Conservation (phyloP, 2,797 vertebrate genomes). For the Melanotaenia pygmaea region DNA sequence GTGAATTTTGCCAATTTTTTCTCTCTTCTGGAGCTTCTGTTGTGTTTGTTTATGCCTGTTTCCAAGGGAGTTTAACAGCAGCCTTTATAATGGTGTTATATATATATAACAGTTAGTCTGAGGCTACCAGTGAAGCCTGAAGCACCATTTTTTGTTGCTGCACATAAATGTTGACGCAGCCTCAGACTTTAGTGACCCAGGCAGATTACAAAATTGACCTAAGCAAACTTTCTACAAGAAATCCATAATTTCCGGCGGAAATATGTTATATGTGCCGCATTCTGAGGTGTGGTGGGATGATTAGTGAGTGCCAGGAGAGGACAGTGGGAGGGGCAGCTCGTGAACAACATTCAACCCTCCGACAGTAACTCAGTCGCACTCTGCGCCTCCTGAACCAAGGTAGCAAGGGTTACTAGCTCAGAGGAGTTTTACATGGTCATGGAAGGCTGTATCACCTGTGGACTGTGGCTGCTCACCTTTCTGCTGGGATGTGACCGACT, state of each 20-base stretch:
- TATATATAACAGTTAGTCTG: slow-evolving; percentile 7
- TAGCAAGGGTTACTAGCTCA: slow-evolving; percentile 18
- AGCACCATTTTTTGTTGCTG: background rate
- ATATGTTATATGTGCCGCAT: background rate
- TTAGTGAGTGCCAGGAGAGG: slow-evolving; percentile 19
- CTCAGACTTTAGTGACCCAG: background rate
- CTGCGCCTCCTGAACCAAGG: slow-evolving; percentile 27
- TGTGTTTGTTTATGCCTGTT: slow-evolving; percentile 32
- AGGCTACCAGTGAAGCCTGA: background rate
- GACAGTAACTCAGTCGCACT: slow-evolving; percentile 27
- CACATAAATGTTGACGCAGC: slow-evolving; percentile 15
- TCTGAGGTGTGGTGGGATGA: slow-evolving; percentile 27
- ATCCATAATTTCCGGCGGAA: background rate
- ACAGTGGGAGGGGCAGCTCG: slow-evolving; percentile 63
- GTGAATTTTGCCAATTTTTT: slow-evolving; percentile 11
- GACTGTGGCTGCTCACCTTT: slow-evolving; percentile 56
- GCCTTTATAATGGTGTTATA: slow-evolving; percentile 26
- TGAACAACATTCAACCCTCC: slow-evolving; percentile 25
- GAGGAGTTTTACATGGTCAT: slow-evolving; percentile 28
- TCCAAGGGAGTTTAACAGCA: slow-evolving; percentile 28
- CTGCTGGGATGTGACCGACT: slow-evolving; percentile 51
- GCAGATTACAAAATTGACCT: slow-evolving; percentile 2
- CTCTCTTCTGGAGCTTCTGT: slow-evolving; percentile 11
- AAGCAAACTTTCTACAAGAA: background rate
- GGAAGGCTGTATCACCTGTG: slow-evolving; percentile 53